phyloP scores from a whole-genome alignment of 2,113 vertebrate species.

The Motacilla alba region DNA sequence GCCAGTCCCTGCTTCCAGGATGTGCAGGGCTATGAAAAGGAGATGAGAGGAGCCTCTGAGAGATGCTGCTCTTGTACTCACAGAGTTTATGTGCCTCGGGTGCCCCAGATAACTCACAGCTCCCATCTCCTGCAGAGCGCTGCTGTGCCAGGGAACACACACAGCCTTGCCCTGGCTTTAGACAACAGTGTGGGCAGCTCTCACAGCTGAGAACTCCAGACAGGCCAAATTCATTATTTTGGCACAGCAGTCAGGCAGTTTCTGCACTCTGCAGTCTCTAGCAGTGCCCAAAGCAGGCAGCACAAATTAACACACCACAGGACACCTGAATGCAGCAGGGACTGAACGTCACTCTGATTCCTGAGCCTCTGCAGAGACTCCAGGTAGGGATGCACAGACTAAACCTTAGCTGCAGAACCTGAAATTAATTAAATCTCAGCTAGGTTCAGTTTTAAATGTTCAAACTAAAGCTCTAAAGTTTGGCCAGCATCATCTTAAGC shows the following conservation, averaged over 20 bases:
- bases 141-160: neutral
- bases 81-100: neutral
- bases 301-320: neutral
- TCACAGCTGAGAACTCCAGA: neutral
- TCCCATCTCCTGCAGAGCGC: neutral
- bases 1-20: neutral
- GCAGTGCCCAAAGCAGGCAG: neutral
- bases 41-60: conserved; percentile 5
- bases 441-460: neutral
- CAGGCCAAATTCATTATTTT: neutral
- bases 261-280: neutral
- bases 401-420: neutral
- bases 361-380: neutral
- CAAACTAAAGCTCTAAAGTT: neutral
- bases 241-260: neutral
- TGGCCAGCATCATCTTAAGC: neutral
- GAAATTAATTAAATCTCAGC: neutral
- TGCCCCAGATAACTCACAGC: neutral
- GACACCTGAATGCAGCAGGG: neutral
- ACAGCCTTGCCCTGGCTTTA: neutral
- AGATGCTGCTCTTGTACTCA: neutral
- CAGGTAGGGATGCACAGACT: neutral
- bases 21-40: neutral
- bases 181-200: neutral
- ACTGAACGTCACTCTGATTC: neutral